Evolutionary conservation across 2,113 vertebrate species (phyloP), one percentile per base, ranked within the genome.

Genomic region (Machaerirhynchus nigripectus): DNA sequence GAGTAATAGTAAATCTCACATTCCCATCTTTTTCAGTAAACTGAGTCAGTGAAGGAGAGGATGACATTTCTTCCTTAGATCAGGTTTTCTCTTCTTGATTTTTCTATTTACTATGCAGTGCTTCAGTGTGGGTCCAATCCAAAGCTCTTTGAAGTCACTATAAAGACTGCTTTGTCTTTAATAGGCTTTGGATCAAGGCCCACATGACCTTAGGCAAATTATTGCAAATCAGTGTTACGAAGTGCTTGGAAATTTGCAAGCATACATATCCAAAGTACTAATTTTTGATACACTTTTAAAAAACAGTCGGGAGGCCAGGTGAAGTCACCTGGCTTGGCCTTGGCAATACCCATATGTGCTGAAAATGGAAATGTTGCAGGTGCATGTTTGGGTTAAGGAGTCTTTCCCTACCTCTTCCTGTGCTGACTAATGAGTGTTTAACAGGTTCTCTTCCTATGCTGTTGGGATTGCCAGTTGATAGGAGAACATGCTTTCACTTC

Each of bases 101-200:
- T 83, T 83, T 65, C 33, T 90, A 13, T 88, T 86, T 90, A 67
- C 71, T 90, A 2, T 88, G 71, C 17, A 68, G 76, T 64, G 60
- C 53, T 88, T 88, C n/a, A 75, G 52, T 75, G 37, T 81, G 71
- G n/a, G 76, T 93, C 83, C 84, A 55, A 35, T 89, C 63, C 90
- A 92, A 81, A 95, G 64, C 75, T 84, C 87, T 93, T 92, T 94
- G 95, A 96, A 96, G 93, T 96, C 93, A 70, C 47, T 70, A 80
- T 85, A 87, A 96, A 93, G 85, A 89, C 73, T 57, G 15, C 52
- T 88, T 93, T 93, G 82, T 91, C 82, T 86, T 94, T 91, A 85
- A 80, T 74, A 91, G 63, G 52, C 75, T 96, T 96, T 94, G 90
- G 73, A 86, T 95, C 55, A 64, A 74, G 87, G 68, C 82, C 64